Evolutionary conservation across 2,797 vertebrate species (phyloP).

Genomic region (Trichosurus vulpecula): DNA sequence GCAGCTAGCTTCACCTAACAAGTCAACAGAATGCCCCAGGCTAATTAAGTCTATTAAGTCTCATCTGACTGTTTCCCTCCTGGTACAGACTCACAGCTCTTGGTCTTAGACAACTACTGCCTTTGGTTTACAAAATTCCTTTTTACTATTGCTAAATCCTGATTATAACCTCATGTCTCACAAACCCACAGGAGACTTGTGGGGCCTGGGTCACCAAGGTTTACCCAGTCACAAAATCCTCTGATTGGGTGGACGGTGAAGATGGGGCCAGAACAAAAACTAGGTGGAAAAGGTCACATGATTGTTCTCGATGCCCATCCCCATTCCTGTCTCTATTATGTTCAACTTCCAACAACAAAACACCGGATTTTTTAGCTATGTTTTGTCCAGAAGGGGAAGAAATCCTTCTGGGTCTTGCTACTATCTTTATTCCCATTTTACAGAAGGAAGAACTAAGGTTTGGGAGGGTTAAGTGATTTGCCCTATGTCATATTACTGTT

Average conservation of each 20-base stretch:
- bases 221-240: not conserved
- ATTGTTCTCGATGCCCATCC: not conserved
- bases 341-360: not conserved
- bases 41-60: not conserved
- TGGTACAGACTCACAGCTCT: not conserved
- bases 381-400: not conserved
- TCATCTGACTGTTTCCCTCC: not conserved
- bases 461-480: not conserved
- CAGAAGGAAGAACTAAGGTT: not conserved
- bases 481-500: not conserved
- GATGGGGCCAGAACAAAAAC: not conserved
- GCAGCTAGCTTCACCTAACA: not conserved
- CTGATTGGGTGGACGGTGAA: not conserved
- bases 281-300: not conserved
- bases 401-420: not conserved
- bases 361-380: not conserved
- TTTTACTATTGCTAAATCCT: not conserved
- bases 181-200: not conserved
- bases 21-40: not conserved
- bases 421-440: not conserved
- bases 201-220: not conserved
- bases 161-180: not conserved
- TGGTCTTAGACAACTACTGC: not conserved
- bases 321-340: not conserved
- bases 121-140: not conserved